phyloP scores from a whole-genome alignment of 2,888 invertebrate species.

The Sminthurinus aureus region DNA sequence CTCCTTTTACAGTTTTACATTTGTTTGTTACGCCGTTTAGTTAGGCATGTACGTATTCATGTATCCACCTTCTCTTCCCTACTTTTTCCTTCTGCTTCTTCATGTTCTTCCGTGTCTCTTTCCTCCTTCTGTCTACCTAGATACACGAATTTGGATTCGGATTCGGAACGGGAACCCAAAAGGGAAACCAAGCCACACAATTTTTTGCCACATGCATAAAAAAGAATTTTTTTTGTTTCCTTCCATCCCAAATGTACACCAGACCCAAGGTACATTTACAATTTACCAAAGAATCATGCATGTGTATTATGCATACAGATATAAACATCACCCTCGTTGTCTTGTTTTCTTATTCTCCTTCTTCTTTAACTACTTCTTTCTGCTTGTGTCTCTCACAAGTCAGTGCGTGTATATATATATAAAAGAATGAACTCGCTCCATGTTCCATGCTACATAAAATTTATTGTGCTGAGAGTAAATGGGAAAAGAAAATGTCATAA shows the following conservation, averaged over 20 bases:
- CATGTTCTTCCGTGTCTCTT: background rate
- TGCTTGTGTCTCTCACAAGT: constrained; percentile 21
- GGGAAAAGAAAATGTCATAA: constrained; percentile 38
- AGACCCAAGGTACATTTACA: no score
- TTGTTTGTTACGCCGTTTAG: background rate
- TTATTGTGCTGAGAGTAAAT: constrained; percentile 37
- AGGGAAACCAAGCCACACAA: background rate
- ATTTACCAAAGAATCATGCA: no score
- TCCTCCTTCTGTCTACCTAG: background rate
- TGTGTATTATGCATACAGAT: no score
- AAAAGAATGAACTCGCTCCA: constrained; percentile 17
- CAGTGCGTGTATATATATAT: no score
- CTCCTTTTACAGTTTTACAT: background rate
- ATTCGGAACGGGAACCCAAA: background rate
- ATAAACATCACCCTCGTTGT: background rate
- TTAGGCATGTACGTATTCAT: background rate
- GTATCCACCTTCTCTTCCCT: no score
- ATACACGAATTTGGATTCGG: background rate
- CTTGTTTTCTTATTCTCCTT: constrained; percentile 32
- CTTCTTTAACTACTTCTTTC: constrained; percentile 34
- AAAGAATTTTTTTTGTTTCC: background rate
- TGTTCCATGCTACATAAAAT: constrained; percentile 32
- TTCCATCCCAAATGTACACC: background rate
- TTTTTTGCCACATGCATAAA: background rate
- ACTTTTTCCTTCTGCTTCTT: no score